These are phyloP conservation scores for Aquatica leii DNA, from an alignment of 2,888 invertebrate genomes.

Conservation along the genomic window DNA sequence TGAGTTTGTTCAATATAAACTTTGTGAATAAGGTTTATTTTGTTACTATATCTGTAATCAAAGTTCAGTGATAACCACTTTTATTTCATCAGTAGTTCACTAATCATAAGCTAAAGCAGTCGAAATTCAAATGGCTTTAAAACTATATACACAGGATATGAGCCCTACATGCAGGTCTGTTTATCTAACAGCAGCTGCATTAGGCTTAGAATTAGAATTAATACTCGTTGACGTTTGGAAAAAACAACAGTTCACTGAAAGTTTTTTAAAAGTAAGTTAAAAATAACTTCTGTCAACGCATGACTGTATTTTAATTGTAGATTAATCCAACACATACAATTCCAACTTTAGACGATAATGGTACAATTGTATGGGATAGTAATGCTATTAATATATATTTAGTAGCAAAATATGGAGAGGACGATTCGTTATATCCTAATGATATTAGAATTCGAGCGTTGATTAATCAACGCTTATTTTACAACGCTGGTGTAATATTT, in stretches of 20 bases:
- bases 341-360: slow-evolving; percentile 67
- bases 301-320: slow-evolving; percentile 52
- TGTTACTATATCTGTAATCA: no score
- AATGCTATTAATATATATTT: slow-evolving; percentile 71
- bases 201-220: slow-evolving; percentile 20
- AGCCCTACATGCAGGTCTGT: slow-evolving; percentile 26
- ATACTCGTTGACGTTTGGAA: slow-evolving; percentile 53
- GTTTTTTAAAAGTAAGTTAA: slow-evolving; percentile 56
- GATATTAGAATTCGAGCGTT: slow-evolving; percentile 61
- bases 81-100: no score
- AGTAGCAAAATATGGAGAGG: slow-evolving; percentile 64
- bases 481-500: slow-evolving; percentile 62
- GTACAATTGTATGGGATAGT: slow-evolving; percentile 67
- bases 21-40: no score
- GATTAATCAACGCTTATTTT: slow-evolving; percentile 64
- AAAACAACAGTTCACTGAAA: slow-evolving; percentile 59
- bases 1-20: no score
- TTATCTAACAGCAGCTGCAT: slow-evolving; percentile 19
- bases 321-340: slow-evolving; percentile 71
- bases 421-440: slow-evolving; percentile 64
- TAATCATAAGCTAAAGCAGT: no score
- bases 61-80: no score
- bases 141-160: slow-evolving; percentile 23
- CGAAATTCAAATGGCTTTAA: slow-evolving; percentile 21
- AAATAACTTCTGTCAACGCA: background rate